Evolutionary conservation across 2,888 invertebrate species (phyloP).

Genomic region (Sphaeridia pumilis): DNA sequence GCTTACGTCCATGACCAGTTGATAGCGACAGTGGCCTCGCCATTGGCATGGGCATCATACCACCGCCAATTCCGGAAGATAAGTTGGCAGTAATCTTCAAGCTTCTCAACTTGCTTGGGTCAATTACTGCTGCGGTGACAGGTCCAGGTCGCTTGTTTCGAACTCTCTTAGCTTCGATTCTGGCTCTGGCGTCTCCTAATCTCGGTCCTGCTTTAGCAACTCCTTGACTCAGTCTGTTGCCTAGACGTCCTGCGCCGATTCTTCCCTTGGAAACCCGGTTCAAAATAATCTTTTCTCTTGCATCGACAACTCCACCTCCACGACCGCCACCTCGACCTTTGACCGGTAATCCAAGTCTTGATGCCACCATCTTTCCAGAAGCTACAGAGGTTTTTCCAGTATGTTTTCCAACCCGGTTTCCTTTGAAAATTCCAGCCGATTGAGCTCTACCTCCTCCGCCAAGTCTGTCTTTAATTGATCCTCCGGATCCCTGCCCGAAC

Average conservation of each 20-base stretch:
- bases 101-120: constrained; percentile 19
- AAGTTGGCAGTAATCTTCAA: constrained; percentile 26
- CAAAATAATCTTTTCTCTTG: constrained; percentile 34
- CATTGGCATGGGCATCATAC: not conserved
- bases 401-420: not conserved
- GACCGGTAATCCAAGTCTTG: constrained; percentile 11
- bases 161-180: constrained; percentile 30
- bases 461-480: constrained; percentile 14
- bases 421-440: not conserved
- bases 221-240: too few species aligned
- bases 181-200: constrained; percentile 17
- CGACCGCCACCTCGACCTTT: not conserved
- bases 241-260: constrained; percentile 16
- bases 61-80: too few species aligned
- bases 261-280: constrained; percentile 31
- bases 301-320: constrained; percentile 20
- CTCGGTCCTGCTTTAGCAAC: too few species aligned
- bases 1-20: not conserved
- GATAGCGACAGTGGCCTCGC: not conserved
- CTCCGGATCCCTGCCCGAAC: not conserved
- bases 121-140: not conserved
- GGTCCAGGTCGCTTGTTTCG: too few species aligned
- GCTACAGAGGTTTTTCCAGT: not conserved
- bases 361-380: constrained; percentile 10
- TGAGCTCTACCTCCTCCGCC: constrained; percentile 3